Conservation (phyloP, 2,797 vertebrate genomes). For the Sebastes miniatus region DNA sequence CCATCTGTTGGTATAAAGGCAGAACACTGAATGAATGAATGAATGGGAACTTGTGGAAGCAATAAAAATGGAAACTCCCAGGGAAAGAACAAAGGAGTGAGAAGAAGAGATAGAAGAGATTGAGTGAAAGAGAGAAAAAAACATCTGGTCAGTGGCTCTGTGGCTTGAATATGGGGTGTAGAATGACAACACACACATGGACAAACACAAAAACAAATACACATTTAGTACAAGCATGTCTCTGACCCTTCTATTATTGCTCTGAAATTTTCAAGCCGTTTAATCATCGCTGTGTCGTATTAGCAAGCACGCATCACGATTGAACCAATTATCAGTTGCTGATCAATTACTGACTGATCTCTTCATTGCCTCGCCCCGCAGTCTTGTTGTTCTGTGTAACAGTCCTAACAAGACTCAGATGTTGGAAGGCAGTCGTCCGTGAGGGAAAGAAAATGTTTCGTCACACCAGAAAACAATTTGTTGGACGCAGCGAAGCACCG, state of each 20-base stretch:
- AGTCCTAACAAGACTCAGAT: slow-evolving; percentile 75
- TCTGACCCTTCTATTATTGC: neutral
- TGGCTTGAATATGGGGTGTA: slow-evolving; percentile 55
- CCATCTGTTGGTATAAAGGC: neutral
- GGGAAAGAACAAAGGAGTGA: slow-evolving; percentile 26
- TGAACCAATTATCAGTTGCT: slow-evolving; percentile 48
- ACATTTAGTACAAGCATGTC: neutral
- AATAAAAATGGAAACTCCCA: slow-evolving; percentile 9
- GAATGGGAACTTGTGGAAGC: slow-evolving; percentile 6
- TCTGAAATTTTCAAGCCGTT: neutral
- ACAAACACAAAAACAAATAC: slow-evolving; percentile 15
- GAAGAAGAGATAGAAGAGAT: slow-evolving; percentile 20
- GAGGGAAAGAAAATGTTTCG: slow-evolving; percentile 62
- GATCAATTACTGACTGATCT: slow-evolving; percentile 60
- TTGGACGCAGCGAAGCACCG: slow-evolving; percentile 63
- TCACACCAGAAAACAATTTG: slow-evolving; percentile 80
- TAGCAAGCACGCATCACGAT: slow-evolving; percentile 5
- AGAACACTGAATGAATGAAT: slow-evolving; percentile 29
- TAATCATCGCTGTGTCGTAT: slow-evolving; percentile 8
- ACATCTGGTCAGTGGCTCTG: slow-evolving; percentile 65
- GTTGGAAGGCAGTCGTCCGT: slow-evolving; percentile 62
- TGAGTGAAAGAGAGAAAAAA: slow-evolving; percentile 26
- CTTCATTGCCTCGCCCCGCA: slow-evolving; percentile 41
- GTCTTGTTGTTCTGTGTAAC: slow-evolving; percentile 62
- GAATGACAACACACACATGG: slow-evolving; percentile 48